A percentile compares a stretch with the other conserved stretches of the same genome.
Conservation (phyloP, 2,888 invertebrate species). For the Brachypterus glaber region DNA sequence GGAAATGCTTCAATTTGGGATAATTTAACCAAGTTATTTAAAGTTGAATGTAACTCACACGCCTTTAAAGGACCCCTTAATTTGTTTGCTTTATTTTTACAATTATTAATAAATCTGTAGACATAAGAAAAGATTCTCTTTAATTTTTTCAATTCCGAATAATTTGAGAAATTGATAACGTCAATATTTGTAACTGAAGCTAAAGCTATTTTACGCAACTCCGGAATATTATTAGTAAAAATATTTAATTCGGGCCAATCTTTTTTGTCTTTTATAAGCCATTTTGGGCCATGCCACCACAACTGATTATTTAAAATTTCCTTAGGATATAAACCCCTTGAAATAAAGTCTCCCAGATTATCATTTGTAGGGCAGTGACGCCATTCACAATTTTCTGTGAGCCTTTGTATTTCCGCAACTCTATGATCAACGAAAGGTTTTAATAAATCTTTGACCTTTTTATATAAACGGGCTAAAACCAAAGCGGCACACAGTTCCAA, state of each 20-base stretch:
- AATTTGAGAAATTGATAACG: not conserved
- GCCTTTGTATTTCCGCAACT: constrained; percentile 7
- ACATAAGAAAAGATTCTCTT: not conserved
- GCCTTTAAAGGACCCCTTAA: not conserved
- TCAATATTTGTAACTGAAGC: not conserved
- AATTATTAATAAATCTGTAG: not conserved
- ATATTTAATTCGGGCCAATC: too few relatives aligned
- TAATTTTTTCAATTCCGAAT: not conserved
- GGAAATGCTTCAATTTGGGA: too few relatives aligned
- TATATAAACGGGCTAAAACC: not conserved
- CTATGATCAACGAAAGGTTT: not conserved
- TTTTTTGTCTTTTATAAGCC: too few relatives aligned
- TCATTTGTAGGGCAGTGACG: too few relatives aligned
- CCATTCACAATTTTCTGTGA: constrained; percentile 3
- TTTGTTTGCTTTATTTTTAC: not conserved
- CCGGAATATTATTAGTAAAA: too few relatives aligned
- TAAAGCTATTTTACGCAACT: too few relatives aligned
- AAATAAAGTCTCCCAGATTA: too few relatives aligned
- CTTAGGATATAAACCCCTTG: not conserved
- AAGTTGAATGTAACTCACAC: too few relatives aligned
- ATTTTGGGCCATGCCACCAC: not conserved
- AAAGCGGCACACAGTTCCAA: constrained; percentile 15
- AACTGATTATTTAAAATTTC: not conserved
- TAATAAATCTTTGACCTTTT: not conserved
- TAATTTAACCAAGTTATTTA: too few relatives aligned